Evolutionary conservation across 2,888 invertebrate species (phyloP), one percentile per base, ranked within the genome.

Genomic region (Ditula angustiorana): DNA sequence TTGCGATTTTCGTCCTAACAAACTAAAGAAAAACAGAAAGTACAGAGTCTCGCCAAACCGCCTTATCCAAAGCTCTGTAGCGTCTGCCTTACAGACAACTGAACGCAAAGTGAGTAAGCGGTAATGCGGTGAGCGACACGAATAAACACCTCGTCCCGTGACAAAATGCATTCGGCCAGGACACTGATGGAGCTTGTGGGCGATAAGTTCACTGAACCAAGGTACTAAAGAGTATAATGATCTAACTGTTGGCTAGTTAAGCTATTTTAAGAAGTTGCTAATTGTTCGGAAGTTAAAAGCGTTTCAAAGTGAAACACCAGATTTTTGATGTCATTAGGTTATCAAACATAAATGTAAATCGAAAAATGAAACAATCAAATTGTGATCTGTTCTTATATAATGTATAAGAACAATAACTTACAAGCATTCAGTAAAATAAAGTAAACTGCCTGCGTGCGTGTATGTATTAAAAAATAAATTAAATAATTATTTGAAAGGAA

Each of bases 81-180:
- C 44, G 10, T 19, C 52, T 44, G 21, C 61, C 61, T 41, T 30
- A 52, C n/a, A 33, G 35, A 44, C 41, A 61, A 41, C 37, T 28
- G 52, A 50, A 52, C 53, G 41, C 53, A 71, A 67, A 72, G 72
- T 71, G 74, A 74, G 74, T 72, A 71, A 68, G 55, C 61, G 72
- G 69, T 68, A 68, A 71, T 67, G 59, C 68, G 67, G 67, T 69
- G 66, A 63, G 69, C 66, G 73, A 74, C 76, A 71, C 70, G 69
- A 69, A 70, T 71, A 79, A 73, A 78, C 73, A 78, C 69, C 70
- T 70, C 69, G 70, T 62, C 64, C 67, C 67, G 69, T 75, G 77
- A 75, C 75, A 72, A 69, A 74, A 68, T 71, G 70, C 74, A 74
- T 64, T 71, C 56, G 62, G 10, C 63, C 30, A 56, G 47, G 53